Evolutionary conservation across 2,113 vertebrate species (phyloP), one percentile per base, ranked within the genome.

Genomic region (Marcusenius ussheri): DNA sequence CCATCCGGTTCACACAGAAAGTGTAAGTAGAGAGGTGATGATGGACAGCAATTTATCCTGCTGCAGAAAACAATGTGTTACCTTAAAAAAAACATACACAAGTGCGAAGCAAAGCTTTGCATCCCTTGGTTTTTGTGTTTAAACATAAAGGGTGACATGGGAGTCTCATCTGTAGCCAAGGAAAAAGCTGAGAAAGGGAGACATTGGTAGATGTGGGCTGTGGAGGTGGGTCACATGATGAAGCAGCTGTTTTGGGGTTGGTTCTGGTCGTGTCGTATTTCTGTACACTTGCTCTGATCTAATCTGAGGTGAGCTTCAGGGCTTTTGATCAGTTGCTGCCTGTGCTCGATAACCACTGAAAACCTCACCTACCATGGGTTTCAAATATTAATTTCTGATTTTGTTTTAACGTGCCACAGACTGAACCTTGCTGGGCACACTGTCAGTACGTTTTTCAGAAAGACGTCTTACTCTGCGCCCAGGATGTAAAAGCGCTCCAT

Each of bases 1-100:
- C 3, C 98, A 99, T 91, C 98, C 98, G 0, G 95, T 99, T 91
- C 98, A 99, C 94, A 99, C 98, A 0, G 98, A 99, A 95, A 99
- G 98, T 93, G 98, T 99, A 96, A 87, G 85, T 87, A 87, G 10
- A 56, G 50, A 35, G 24, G 49, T 35, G 50, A 21, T 15, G 24
- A n/a, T 35, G n/a, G n/a, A 42, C 49, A 87, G 85, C 5, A 7
- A 19, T 53, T 53, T 19, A 35, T 87, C 31, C 15, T 9, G 50
- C 50, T 42, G 17, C n/a, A 1, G 8, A 27, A 51, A 50, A 86
- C 24, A 21, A 35, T 35, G 5, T 13, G 15, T 3, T 47, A 13
- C 10, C 47, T 24, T 24, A 47, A 50, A 50, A 83, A 27, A 83
- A 46, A 21, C 9, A 11, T 11, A 31, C n/a, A 45, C 21, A 15